Conservation (phyloP, 2,888 invertebrate genomes). For the Archaeoteleia sp. region DNA sequence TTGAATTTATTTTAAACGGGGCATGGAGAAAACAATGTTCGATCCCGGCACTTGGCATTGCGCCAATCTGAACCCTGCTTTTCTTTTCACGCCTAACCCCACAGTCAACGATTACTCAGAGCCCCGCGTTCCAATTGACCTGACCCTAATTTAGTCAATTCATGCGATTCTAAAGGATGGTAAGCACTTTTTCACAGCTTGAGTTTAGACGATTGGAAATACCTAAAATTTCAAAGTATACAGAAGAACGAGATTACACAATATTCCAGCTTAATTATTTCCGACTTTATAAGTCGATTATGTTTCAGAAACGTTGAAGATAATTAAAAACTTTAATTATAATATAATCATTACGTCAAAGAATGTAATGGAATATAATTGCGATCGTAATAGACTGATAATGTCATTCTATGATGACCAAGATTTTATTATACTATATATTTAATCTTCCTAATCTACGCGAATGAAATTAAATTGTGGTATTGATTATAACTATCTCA, state of each 20-base stretch:
- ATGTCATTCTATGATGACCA: no score
- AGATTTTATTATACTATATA: no score
- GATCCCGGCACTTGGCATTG: conserved; percentile 8
- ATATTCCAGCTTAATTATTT: not conserved
- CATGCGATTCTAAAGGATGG: conserved; percentile 4
- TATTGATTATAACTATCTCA: no score
- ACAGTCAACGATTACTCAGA: conserved; percentile 18
- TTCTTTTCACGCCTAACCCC: conserved; percentile 17
- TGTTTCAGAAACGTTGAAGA: no score
- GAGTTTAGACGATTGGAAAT: not conserved
- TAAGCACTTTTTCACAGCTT: not conserved
- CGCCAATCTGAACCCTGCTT: conserved; percentile 19
- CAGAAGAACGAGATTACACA: not conserved
- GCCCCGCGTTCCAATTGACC: conserved; percentile 15
- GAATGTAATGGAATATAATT: no score
- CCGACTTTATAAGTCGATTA: no score
- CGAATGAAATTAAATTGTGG: no score
- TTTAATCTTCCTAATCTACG: no score
- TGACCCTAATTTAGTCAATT: conserved; percentile 26
- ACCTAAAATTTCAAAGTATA: no score
- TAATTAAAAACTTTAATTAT: no score
- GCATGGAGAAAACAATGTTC: conserved; percentile 5
- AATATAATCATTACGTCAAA: no score
- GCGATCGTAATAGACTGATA: no score
- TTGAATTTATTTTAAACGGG: conserved; percentile 8